Conservation (phyloP, 2,113 vertebrate species). For the Panthera tigris region DNA sequence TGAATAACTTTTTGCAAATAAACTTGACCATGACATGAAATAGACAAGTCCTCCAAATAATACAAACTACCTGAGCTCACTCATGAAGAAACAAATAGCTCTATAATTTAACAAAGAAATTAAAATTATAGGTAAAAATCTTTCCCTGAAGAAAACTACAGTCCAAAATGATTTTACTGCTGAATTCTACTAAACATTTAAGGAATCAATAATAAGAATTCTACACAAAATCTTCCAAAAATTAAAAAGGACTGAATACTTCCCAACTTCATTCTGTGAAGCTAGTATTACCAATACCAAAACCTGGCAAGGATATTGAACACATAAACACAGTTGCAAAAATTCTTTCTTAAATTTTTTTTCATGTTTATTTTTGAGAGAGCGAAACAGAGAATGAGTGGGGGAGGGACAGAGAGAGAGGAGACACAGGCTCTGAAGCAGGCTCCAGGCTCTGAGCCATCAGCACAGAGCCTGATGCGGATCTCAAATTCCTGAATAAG, state of each 20-base stretch:
- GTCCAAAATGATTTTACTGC: not conserved
- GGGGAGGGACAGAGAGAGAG: too few relatives aligned
- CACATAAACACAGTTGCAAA: not conserved
- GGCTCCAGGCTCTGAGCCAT: too few relatives aligned
- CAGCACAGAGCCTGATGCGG: too few relatives aligned
- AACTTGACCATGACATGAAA: not conserved
- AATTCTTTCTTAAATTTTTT: not conserved
- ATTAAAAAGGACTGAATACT: not conserved
- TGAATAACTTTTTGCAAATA: not conserved
- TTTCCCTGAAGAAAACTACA: not conserved
- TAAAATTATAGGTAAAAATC: not conserved
- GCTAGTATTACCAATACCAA: not conserved
- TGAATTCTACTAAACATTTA: not conserved
- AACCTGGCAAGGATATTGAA: not conserved
- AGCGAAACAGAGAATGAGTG: too few relatives aligned
- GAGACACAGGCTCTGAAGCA: too few relatives aligned
- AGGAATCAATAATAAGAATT: not conserved
- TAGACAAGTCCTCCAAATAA: not conserved
- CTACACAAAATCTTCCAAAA: not conserved
- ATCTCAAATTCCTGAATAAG: too few relatives aligned
- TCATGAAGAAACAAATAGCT: not conserved
- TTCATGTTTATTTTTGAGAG: not conserved
- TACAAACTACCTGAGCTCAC: not conserved
- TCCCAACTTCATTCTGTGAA: not conserved
- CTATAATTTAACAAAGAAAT: not conserved